Evolutionary conservation across 2,113 vertebrate species (phyloP), one percentile per base, ranked within the genome.

Genomic region (Polypterus senegalus): DNA sequence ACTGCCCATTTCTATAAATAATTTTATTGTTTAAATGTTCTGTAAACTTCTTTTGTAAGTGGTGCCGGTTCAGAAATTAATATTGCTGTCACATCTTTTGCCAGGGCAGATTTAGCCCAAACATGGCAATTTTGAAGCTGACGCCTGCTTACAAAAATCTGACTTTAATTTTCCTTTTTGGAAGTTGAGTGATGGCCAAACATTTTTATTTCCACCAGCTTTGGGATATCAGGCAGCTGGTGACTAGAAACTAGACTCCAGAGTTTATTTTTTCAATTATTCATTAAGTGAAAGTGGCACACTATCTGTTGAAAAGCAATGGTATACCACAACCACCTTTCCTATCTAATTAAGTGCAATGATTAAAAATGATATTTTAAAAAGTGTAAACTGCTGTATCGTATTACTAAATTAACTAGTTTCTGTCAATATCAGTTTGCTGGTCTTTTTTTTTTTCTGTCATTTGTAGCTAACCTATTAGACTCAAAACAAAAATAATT

Each of bases 241-340:
- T 75, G 76, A 57, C 0, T 49, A 53, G 47, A 70, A 71, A 59
- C 27, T 52, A 63, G 61, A 66, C 68, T 66, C 63, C 61, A 1
- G 10, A 69, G 75, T 84, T 87, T 85, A 77, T 86, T 85, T 80
- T 84, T 84, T 76, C 79, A 84, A 81, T 86, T 83, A 74, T 78
- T 78, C 76, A 79, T 78, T 74, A 69, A 80, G 79, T 49, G 63
- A 76, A 81, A 86, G 78, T 78, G 83, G 70, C 80, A 76, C 75
- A 69, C 63, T 81, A 73, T 75, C 73, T 69, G 73, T 65, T 68
- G 63, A 79, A 72, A 80, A 78, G 76, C 80, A 79, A 76, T 67
- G 27, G 27, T 27, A 27, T 27, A 27, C 27, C 27, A 27, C 27
- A 27, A 27, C 27, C 1, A 2, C 27, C 27, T 27, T 27, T 27